These are phyloP conservation scores for Gephyroberyx darwinii DNA, from an alignment of 2,797 vertebrate species.

Conservation along the genomic window DNA sequence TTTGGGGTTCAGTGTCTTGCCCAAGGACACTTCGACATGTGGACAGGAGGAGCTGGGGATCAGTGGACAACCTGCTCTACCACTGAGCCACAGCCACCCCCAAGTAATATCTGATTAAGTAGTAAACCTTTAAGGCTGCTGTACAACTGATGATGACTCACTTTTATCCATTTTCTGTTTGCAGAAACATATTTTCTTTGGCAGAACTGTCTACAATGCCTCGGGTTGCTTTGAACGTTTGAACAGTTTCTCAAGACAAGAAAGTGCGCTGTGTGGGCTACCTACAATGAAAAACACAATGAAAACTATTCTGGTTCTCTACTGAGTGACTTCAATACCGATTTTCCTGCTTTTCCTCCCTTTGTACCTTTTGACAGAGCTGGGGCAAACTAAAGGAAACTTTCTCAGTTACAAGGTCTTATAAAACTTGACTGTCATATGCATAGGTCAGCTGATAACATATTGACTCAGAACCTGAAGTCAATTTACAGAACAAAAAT, in stretches of 20 bases:
- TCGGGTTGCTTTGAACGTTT: conserved; percentile 59
- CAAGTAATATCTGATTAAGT: conserved; percentile 39
- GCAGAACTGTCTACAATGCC: conserved; percentile 39
- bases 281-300: conserved; percentile 31
- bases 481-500: not conserved
- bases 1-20: no score
- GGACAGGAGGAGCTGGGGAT: no score
- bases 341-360: conserved; percentile 25
- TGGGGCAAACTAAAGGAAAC: conserved; percentile 24
- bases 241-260: conserved; percentile 36
- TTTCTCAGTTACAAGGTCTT: conserved; percentile 11
- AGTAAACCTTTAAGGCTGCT: conserved; percentile 41
- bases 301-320: conserved; percentile 30
- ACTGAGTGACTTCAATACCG: conserved; percentile 39
- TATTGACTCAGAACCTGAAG: conserved; percentile 20
- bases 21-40: no score
- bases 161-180: conserved; percentile 50
- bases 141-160: conserved; percentile 38
- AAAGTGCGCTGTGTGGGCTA: conserved; percentile 39
- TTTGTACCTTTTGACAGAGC: conserved; percentile 29
- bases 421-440: conserved; percentile 32
- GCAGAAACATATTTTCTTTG: conserved; percentile 44
- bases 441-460: conserved; percentile 7
- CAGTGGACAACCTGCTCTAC: no score
- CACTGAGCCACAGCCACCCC: no score